Evolutionary conservation across 2,113 vertebrate species (phyloP).

Genomic region (Triplophysa siluroides): DNA sequence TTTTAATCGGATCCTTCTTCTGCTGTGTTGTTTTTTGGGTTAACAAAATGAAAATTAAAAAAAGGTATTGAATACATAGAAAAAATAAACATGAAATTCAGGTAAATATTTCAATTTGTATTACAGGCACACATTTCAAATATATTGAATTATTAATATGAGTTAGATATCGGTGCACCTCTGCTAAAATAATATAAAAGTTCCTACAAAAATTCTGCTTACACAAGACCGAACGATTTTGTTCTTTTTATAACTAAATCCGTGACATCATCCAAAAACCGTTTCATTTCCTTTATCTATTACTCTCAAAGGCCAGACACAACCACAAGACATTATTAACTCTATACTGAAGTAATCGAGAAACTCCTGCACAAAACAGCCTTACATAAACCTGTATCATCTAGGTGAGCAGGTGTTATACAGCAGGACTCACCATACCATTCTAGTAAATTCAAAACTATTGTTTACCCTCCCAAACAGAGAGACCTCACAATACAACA

Average conservation of each 20-base stretch:
- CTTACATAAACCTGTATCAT: not conserved
- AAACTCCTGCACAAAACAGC: not conserved
- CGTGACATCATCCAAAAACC: not conserved
- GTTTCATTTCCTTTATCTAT: too few species aligned
- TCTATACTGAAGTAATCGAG: not conserved
- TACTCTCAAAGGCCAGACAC: not conserved
- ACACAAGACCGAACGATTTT: not conserved
- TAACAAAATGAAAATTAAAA: not conserved
- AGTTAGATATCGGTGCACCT: too few species aligned
- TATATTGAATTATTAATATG: too few species aligned
- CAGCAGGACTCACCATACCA: not conserved
- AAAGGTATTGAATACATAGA: too few species aligned
- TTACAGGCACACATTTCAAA: too few species aligned
- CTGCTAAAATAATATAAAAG: too few species aligned
- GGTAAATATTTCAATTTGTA: too few species aligned
- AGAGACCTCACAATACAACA: not conserved
- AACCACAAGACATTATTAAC: not conserved
- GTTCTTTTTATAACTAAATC: conserved; percentile 1
- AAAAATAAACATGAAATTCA: too few species aligned
- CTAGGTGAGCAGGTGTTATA: not conserved
- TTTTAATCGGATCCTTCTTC: not conserved
- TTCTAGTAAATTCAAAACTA: not conserved
- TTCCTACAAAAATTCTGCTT: too few species aligned
- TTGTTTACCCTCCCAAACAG: not conserved
- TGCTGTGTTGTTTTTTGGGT: not conserved